A percentile compares a stretch with the other conserved stretches of the same genome.
phyloP scores from a whole-genome alignment of 2,113 vertebrate genomes.

The Caloenas nicobarica region DNA sequence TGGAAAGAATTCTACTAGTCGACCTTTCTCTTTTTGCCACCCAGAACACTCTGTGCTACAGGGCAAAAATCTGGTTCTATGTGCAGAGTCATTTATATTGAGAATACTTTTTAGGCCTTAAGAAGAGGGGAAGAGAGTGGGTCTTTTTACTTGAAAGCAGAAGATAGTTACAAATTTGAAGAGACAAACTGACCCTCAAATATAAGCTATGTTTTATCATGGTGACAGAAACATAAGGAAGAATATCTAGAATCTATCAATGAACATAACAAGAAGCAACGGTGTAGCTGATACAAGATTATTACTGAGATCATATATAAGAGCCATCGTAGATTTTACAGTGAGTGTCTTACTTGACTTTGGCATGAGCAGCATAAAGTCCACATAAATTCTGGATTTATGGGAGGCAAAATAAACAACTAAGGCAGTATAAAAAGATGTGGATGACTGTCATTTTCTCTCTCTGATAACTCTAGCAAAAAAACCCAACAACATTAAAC shows the following conservation, averaged over 20 bases:
- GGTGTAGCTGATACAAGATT: neutral
- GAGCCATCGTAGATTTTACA: neutral
- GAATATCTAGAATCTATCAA: neutral
- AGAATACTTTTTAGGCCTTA: neutral
- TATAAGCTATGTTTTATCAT: neutral
- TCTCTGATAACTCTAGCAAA: neutral
- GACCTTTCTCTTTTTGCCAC: neutral
- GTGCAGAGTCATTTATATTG: neutral
- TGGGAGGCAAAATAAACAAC: neutral
- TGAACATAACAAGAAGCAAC: neutral
- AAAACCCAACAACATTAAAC: fast-evolving
- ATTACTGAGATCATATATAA: neutral
- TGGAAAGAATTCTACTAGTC: neutral
- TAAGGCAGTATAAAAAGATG: neutral
- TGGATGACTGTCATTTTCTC: neutral
- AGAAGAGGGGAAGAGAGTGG: neutral
- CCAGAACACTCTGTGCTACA: neutral
- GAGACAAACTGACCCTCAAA: neutral
- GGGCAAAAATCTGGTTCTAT: neutral
- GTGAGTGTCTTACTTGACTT: neutral
- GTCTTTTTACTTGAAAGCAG: neutral
- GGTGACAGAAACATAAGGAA: neutral
- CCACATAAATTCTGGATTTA: neutral
- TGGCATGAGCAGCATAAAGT: neutral
- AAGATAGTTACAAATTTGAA: neutral